Conservation (phyloP, 1,140 invertebrate genomes). For the Heliconius congener region DNA sequence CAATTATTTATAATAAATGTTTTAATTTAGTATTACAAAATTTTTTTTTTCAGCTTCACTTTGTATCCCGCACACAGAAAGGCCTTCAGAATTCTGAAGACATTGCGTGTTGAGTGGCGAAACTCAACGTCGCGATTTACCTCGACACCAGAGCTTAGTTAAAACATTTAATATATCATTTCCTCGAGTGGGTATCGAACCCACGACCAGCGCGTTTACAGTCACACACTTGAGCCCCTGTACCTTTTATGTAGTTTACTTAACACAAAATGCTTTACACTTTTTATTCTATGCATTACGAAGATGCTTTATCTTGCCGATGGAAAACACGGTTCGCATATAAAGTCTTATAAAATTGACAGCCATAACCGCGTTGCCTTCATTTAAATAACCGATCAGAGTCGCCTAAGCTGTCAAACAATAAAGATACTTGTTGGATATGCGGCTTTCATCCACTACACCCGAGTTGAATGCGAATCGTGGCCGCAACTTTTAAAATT, state of each 20-base stretch:
- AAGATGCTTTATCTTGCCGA: background rate
- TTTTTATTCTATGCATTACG: background rate
- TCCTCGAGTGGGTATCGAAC: too few relatives aligned
- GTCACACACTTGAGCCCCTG: too few relatives aligned
- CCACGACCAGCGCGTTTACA: too few relatives aligned
- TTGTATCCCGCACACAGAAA: too few relatives aligned
- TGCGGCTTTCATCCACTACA: slow-evolving; percentile 54
- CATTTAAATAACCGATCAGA: slow-evolving; percentile 77
- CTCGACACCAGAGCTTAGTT: too few relatives aligned
- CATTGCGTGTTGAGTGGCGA: too few relatives aligned
- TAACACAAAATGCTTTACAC: background rate
- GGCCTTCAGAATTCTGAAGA: too few relatives aligned
- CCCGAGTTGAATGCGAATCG: slow-evolving; percentile 60
- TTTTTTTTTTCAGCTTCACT: too few relatives aligned
- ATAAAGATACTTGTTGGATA: slow-evolving; percentile 65
- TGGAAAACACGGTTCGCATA: slow-evolving; percentile 44
- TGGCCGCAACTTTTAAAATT: slow-evolving; percentile 54
- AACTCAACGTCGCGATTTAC: too few relatives aligned
- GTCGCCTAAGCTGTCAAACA: slow-evolving; percentile 65
- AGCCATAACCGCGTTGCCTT: slow-evolving; percentile 64
- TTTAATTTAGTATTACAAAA: too few relatives aligned
- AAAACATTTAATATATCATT: too few relatives aligned
- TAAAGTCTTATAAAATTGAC: slow-evolving; percentile 64
- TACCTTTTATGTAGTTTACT: background rate
- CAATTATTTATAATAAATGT: background rate